Evolutionary conservation across 2,113 vertebrate species (phyloP), one percentile per base, ranked within the genome.

Genomic region (Mus pahari): DNA sequence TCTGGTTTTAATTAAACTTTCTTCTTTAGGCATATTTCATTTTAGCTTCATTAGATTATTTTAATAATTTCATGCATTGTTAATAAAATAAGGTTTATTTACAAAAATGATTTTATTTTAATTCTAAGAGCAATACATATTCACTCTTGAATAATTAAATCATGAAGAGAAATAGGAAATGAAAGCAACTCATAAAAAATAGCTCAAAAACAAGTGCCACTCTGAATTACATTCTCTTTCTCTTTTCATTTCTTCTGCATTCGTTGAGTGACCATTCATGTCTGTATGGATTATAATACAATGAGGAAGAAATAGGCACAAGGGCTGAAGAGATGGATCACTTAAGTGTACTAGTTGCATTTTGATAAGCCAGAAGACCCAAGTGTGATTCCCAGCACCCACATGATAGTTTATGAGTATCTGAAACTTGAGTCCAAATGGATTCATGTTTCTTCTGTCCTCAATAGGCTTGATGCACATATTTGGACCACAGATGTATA

Each of bases 1-100:
- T 87, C 53, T 64, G 70, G 62, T 36, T 81, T 95, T 66, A 79
- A 79, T 95, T 81, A 87, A 13, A 7, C 39, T 87, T 81, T 62
- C 50, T 87, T 87, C 5, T 50, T n/a, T 48, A 1, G 42, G 9
- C 60, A 3, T 16, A 81, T 71, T 70, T 70, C 24, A 45, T 77
- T 94, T 70, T 7, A 86, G 7, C 50, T 78, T 60, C 39, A 70
- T 71, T n/a, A 28, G 22, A 78, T 78, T 84, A 13, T 91, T 58
- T 84, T 58, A 90, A 86, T n/a, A 70, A 78, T 86, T 83, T 26
- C 50, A 66, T 91, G 42, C 3, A 50, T 91, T 86, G 73, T 53
- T 73, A 79, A 73, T 73, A 73, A 87, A 62, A 42, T 79, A 64
- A 64, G 2, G 7, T 53, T 91, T 53, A 71, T 79, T 79, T 79